Percentiles rank a stretch among this genome's conserved stretches.
These are phyloP conservation scores for Sternarchorhynchus goeldii DNA, from an alignment of 2,797 vertebrate genomes.

Conservation along the genomic window DNA sequence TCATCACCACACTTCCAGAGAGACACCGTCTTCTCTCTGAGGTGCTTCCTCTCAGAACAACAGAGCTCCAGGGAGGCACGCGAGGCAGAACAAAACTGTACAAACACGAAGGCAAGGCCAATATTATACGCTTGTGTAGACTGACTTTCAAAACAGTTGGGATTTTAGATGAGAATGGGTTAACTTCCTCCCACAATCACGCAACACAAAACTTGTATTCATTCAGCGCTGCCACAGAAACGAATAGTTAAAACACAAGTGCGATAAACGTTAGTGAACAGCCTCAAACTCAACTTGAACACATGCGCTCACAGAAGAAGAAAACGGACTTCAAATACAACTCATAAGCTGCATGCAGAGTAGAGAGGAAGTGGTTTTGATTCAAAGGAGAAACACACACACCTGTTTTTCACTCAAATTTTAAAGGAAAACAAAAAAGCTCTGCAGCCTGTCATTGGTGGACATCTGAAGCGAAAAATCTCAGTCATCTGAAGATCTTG, in stretches of 20 bases:
- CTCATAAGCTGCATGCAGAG: constrained; percentile 21
- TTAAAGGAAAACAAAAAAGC: constrained; percentile 57
- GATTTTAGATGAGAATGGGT: not conserved
- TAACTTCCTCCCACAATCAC: not conserved
- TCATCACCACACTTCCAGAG: constrained; percentile 33
- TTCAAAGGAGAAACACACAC: constrained; percentile 52
- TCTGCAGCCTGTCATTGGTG: constrained; percentile 48
- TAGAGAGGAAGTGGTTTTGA: constrained; percentile 55
- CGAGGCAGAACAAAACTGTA: constrained; percentile 35
- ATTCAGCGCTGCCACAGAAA: constrained; percentile 5
- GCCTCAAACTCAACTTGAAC: not conserved
- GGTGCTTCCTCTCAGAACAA: constrained; percentile 45
- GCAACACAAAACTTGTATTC: not conserved
- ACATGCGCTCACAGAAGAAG: constrained; percentile 16
- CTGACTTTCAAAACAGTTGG: not conserved
- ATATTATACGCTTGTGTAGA: not conserved
- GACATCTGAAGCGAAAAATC: constrained; percentile 42
- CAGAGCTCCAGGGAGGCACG: constrained; percentile 16
- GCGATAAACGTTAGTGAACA: not conserved
- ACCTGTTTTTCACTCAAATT: constrained; percentile 56
- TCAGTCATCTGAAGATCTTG: constrained; percentile 35
- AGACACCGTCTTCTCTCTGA: constrained; percentile 41
- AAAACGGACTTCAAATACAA: constrained; percentile 52
- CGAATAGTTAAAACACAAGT: constrained; percentile 3
- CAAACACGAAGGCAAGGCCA: not conserved